phyloP scores from a whole-genome alignment of 2,797 vertebrate genomes.

The Sarcophilus harrisii region DNA sequence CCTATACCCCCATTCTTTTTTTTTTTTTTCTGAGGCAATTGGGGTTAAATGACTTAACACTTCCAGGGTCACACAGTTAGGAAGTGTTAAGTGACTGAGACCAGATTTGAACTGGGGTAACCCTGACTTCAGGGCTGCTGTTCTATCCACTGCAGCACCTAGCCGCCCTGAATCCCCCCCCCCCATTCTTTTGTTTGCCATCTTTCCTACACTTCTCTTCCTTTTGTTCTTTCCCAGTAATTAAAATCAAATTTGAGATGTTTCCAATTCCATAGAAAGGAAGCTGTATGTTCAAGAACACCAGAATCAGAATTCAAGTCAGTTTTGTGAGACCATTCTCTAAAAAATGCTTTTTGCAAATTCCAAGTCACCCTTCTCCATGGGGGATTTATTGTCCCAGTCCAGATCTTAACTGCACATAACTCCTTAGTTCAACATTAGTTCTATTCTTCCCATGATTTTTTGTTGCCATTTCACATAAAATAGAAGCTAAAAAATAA shows the following conservation, averaged over 20 bases:
- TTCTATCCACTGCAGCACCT: too few species aligned
- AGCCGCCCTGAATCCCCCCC: too few species aligned
- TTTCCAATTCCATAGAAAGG: not conserved
- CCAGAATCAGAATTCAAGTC: not conserved
- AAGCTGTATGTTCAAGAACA: not conserved
- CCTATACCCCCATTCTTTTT: too few species aligned
- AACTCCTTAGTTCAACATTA: not conserved
- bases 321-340: not conserved
- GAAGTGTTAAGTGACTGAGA: too few species aligned
- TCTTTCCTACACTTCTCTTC: not conserved
- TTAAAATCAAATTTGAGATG: not conserved
- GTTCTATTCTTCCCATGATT: not conserved
- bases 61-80: too few species aligned
- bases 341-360: not conserved
- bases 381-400: not conserved
- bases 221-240: not conserved
- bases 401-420: not conserved
- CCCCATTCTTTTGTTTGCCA: not conserved
- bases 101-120: too few species aligned
- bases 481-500: not conserved
- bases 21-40: not conserved
- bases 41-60: too few species aligned
- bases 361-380: not conserved
- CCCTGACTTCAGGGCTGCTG: too few species aligned
- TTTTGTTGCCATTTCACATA: not conserved